A percentile compares a stretch with the other conserved stretches of the same genome.
Evolutionary conservation across 1,140 invertebrate genomes (phyloP).

Genomic region (Heliconius himera): DNA sequence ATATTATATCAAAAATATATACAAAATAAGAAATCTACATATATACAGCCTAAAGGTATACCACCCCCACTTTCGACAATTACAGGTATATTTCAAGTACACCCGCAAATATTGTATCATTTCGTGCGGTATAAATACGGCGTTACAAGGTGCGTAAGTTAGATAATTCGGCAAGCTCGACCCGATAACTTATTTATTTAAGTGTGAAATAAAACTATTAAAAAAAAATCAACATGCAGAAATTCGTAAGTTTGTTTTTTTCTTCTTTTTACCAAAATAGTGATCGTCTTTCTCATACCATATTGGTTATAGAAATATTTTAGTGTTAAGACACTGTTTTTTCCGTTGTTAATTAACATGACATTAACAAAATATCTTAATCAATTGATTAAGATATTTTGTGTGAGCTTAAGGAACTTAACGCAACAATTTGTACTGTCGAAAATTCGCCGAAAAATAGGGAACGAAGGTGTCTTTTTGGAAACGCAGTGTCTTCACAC

Average conservation of each 20-base stretch:
- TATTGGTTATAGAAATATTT: too few species aligned
- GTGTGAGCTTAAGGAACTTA: too few species aligned
- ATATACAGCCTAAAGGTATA: neutral
- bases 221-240: slow-evolving; percentile 53
- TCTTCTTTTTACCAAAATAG: neutral
- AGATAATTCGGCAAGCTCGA: slow-evolving; percentile 58
- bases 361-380: too few species aligned
- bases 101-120: slow-evolving; percentile 54
- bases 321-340: too few species aligned
- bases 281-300: too few species aligned
- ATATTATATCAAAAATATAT: neutral
- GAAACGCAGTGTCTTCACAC: too few species aligned
- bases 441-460: too few species aligned
- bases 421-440: too few species aligned
- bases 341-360: too few species aligned
- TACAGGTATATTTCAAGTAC: slow-evolving; percentile 57
- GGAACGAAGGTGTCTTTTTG: too few species aligned
- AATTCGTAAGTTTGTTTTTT: slow-evolving; percentile 68
- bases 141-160: slow-evolving; percentile 43
- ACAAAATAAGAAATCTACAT: neutral
- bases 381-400: too few species aligned
- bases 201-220: slow-evolving; percentile 29
- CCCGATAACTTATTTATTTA: slow-evolving; percentile 34
- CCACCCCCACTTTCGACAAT: slow-evolving; percentile 15
- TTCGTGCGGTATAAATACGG: slow-evolving; percentile 68